Evolutionary conservation across 37 sponge, comb jelly and placozoan species (phyloP), one percentile per base, ranked within the genome.

Genomic region (Aphrocallistes beatrix): DNA sequence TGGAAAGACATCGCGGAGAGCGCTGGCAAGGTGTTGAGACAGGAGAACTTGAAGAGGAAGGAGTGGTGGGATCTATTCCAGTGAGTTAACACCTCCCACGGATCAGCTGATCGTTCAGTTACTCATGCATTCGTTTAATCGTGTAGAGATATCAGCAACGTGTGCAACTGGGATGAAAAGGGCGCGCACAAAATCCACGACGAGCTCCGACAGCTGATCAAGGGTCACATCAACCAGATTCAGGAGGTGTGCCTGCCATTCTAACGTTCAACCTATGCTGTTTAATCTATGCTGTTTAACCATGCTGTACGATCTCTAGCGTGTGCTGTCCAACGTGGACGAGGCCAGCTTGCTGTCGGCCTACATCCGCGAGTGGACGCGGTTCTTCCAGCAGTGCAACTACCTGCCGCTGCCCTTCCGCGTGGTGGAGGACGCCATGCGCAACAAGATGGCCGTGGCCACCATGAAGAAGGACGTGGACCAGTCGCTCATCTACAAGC

Each of bases 151-250:
- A 93, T 94, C 0, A 93, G 92, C 82, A 86, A 88, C 13, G 95
- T 94, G 51, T 89, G 89, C 81, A 91, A 91, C 86, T 94, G 95
- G 95, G 95, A 94, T 51, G 95, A 94, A 84, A 91, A 92, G 84
- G 95, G 92, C 6, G 39, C 91, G 1, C 38, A 28, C n/a, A 90
- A 87, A 60, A 90, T 94, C 36, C 92, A 92, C 87, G 83, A 87
- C 38, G 91, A 89, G 23, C 85, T 94, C 36, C 75, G 75, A 6
- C 75, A 60, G 34, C 75, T 60, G 34, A 60, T 60, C n/a, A 60
- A 60, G 75, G 28, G 34, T 25, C 75, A 60, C 75, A 60, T 60
- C 3, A 60, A 60, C 75, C 75, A 60, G 21, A 60, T 60, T 6
- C 75, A 60, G n/a, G 75, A 60, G 75, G 75, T 60, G 75, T 60